These are phyloP conservation scores for Heliconius melpomene DNA, from an alignment of 1,140 invertebrate species.

Conservation along the genomic window DNA sequence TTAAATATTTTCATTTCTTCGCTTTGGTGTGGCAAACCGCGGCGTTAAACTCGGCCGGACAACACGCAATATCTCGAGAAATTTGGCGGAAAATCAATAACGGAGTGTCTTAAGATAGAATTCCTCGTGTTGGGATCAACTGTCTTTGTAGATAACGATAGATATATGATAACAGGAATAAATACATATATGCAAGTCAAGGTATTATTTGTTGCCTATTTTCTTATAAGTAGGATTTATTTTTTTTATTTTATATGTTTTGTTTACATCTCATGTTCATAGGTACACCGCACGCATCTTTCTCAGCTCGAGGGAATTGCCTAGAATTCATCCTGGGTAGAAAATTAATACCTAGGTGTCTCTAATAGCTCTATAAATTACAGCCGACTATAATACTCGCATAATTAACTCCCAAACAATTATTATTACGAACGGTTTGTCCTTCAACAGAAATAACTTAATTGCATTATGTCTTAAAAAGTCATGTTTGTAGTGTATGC, in stretches of 20 bases:
- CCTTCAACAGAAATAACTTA: conserved; percentile 4
- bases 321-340: conserved; percentile 14
- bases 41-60: too few relatives aligned
- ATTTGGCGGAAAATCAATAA: too few relatives aligned
- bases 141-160: too few relatives aligned
- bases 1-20: too few relatives aligned
- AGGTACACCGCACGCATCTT: background rate
- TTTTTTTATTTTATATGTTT: background rate
- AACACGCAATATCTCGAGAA: too few relatives aligned
- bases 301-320: background rate
- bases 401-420: conserved; percentile 3
- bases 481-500: background rate
- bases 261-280: background rate
- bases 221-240: background rate
- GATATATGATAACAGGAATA: too few relatives aligned
- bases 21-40: too few relatives aligned
- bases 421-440: conserved; percentile 15
- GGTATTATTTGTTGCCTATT: too few relatives aligned
- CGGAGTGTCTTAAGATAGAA: too few relatives aligned
- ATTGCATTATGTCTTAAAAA: background rate
- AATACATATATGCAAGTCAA: too few relatives aligned
- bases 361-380: conserved; percentile 30
- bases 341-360: conserved; percentile 28
- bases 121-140: too few relatives aligned
- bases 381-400: conserved; percentile 5